Conservation (phyloP, 2,888 invertebrate species). For the Heteropelma amictum region DNA sequence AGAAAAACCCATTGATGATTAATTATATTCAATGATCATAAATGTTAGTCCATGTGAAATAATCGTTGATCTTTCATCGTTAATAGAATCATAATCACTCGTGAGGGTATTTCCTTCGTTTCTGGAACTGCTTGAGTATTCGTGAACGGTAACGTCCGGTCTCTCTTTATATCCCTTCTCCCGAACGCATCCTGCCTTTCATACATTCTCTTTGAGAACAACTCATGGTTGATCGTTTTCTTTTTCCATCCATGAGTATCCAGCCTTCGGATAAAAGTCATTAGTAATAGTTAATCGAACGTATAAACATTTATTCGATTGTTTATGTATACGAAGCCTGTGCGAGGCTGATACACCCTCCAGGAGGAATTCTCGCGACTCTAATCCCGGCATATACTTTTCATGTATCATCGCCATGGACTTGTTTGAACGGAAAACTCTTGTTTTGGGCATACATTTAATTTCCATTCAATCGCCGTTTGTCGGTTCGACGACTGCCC, state of each 20-base stretch:
- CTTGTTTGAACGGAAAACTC: conserved; percentile 7
- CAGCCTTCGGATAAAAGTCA: conserved; percentile 16
- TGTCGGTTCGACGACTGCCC: not conserved
- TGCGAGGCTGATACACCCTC: too few relatives aligned
- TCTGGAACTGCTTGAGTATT: conserved; percentile 75
- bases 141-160: conserved; percentile 72
- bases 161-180: conserved; percentile 51
- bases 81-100: not conserved
- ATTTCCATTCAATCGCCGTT: conserved; percentile 44
- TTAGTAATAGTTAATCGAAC: conserved; percentile 22
- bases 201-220: conserved; percentile 55
- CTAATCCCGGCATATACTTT: not conserved
- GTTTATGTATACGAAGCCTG: not conserved
- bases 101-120: conserved; percentile 72
- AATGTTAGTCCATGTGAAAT: not conserved
- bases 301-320: conserved; percentile 11
- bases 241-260: conserved; percentile 26
- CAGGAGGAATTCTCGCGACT: not conserved
- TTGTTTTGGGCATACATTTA: conserved; percentile 37
- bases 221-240: conserved; percentile 24
- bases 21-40: conserved; percentile 1
- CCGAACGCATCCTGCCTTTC: conserved; percentile 70
- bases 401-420: conserved; percentile 23
- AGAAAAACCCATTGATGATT: not conserved
- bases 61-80: not conserved